Evolutionary conservation across 2,888 invertebrate genomes (phyloP), one percentile per base, ranked within the genome.

Genomic region (Cinara cedri): DNA sequence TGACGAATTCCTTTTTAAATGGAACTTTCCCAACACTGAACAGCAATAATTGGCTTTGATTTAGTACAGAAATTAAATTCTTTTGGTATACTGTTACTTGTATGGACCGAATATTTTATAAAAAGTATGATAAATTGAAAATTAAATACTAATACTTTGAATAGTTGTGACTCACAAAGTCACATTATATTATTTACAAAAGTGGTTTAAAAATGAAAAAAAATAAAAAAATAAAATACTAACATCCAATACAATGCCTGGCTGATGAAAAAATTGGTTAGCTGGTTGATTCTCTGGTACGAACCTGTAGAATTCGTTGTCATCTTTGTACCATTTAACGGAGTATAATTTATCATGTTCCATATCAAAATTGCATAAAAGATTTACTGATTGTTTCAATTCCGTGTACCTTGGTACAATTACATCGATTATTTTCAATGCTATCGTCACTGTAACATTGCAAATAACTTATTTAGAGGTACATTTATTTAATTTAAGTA

Each of bases 281-380:
- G 78, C 44, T 8, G 84, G 84, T 49, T 57, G 62, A 49, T 82
- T 80, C 42, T 82, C 82, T 16, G 84, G 84, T 81, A 83, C 82
- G 72, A 81, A 84, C 51, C 83, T 81, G 82, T 82, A 84, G 81
- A 84, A 84, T 81, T 84, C 84, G 65, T 81, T 75, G 74, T 83
- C 84, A 63, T 84, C 83, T 66, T 84, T 83, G 81, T 84, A 84
- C 84, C 84, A 84, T 63, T 84, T 84, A 46, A 84, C 83, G 2
- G 83, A 83, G 70, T 83, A 83, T 19, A 84, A 72, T 68, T 81
- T 82, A 13, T 75, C 81, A 54, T 81, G 70, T 11, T 81, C 82
- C 54, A 84, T 76, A 51, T 83, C 82, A 49, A 82, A 83, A 71
- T 82, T 81, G 80, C 84, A 84, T 13, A 55, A 70, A 70, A 84